A percentile compares a stretch with the other conserved stretches of the same genome.
These are phyloP conservation scores for Saccostrea echinata DNA, from an alignment of 1,140 invertebrate genomes.

Conservation along the genomic window DNA sequence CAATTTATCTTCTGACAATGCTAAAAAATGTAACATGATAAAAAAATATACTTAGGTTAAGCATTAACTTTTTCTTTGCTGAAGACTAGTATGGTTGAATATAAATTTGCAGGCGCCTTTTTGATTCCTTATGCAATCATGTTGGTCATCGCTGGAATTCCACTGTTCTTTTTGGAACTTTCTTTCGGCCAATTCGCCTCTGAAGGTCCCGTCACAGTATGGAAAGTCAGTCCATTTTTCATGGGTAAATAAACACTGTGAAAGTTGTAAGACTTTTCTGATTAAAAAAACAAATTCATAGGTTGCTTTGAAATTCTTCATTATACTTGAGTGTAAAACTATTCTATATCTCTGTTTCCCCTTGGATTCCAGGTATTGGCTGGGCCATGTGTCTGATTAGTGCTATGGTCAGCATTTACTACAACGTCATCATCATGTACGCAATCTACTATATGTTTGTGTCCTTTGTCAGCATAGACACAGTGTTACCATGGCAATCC, in stretches of 20 bases:
- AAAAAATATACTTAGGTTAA: not conserved
- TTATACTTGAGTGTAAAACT: too few species aligned
- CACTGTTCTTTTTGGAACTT: slow-evolving; percentile 81
- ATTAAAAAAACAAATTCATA: too few species aligned
- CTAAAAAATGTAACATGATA: not conserved
- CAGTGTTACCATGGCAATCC: slow-evolving; percentile 68
- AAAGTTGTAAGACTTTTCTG: not conserved
- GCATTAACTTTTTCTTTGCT: not conserved
- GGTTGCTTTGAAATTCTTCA: too few species aligned
- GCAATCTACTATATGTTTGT: slow-evolving; percentile 78
- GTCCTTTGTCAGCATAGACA: slow-evolving; percentile 70
- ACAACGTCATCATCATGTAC: slow-evolving; percentile 78
- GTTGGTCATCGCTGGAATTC: slow-evolving; percentile 82
- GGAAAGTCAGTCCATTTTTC: slow-evolving; percentile 73
- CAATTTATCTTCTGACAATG: not conserved
- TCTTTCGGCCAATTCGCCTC: slow-evolving; percentile 79
- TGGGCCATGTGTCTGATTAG: slow-evolving; percentile 77
- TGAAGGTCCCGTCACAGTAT: slow-evolving; percentile 78
- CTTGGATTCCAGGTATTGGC: slow-evolving; percentile 69
- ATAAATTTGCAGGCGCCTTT: slow-evolving; percentile 80
- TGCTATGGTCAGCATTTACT: slow-evolving; percentile 71
- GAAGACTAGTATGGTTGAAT: too few species aligned
- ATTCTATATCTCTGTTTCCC: too few species aligned
- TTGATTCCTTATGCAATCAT: slow-evolving; percentile 83
- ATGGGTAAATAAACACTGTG: slow-evolving; percentile 77